phyloP scores from a whole-genome alignment of 2,888 invertebrate genomes.

The Odontomyia ornata region DNA sequence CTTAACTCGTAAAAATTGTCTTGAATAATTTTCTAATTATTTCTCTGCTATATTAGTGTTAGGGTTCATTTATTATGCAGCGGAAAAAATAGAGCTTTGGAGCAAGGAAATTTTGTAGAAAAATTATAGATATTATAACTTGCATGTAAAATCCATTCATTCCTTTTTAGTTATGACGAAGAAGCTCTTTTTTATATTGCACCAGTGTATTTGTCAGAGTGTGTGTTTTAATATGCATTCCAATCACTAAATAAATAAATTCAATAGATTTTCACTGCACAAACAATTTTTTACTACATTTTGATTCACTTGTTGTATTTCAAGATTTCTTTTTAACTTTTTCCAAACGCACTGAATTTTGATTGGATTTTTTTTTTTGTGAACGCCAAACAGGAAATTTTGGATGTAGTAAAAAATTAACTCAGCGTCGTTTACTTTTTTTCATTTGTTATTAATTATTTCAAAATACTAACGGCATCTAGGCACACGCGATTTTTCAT shows the following conservation, averaged over 20 bases:
- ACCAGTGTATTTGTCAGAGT: background rate
- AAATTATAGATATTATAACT: background rate
- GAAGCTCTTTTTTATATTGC: background rate
- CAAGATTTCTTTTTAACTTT: background rate
- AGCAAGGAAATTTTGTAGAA: background rate
- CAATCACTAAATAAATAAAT: background rate
- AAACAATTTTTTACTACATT: constrained; percentile 26
- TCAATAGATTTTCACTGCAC: constrained; percentile 14
- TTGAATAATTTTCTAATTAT: constrained; percentile 21
- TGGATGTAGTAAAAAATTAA: constrained; percentile 42
- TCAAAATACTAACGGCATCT: constrained; percentile 63
- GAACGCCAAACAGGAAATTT: constrained; percentile 47
- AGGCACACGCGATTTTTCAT: constrained; percentile 63
- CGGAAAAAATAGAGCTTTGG: too few species aligned
- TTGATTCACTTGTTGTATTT: constrained; percentile 29
- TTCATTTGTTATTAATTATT: background rate
- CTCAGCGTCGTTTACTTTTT: background rate
- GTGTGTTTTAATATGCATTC: background rate
- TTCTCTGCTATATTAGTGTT: background rate
- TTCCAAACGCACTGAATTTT: background rate
- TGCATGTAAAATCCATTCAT: constrained; percentile 1
- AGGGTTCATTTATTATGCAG: background rate
- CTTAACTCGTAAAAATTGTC: background rate
- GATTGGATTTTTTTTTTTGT: background rate
- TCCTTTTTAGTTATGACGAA: background rate